Conservation (phyloP, 2,888 invertebrate species). For the Idaea aversata region DNA sequence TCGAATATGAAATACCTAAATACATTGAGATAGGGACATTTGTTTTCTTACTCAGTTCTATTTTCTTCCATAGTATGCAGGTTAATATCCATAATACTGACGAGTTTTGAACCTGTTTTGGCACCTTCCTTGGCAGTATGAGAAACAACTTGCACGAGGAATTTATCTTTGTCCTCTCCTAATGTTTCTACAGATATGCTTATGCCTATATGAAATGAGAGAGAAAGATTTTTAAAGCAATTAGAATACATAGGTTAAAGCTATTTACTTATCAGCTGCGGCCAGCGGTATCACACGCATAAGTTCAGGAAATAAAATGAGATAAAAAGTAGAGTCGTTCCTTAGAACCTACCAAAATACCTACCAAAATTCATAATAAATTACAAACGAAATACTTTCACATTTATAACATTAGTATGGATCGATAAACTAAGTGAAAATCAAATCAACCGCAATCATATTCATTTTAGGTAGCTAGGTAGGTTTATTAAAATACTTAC, state of each 20-base stretch:
- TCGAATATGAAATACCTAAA: no score
- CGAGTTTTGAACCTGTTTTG: slow-evolving; percentile 80
- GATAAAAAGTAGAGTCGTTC: no score
- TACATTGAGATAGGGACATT: background rate
- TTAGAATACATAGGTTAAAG: background rate
- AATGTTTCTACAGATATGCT: slow-evolving; percentile 68
- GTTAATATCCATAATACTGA: slow-evolving; percentile 80
- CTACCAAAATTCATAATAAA: no score
- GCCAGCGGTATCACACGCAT: no score
- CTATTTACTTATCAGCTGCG: no score
- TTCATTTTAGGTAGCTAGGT: no score
- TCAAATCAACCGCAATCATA: no score
- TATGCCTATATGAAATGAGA: slow-evolving; percentile 47
- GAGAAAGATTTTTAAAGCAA: background rate
- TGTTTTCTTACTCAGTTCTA: slow-evolving; percentile 72
- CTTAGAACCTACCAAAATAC: background rate
- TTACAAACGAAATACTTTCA: no score
- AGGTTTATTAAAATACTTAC: slow-evolving; percentile 33
- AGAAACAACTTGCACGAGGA: slow-evolving; percentile 81
- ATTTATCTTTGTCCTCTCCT: slow-evolving; percentile 73
- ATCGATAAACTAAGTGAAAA: no score
- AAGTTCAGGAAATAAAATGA: slow-evolving; percentile 3
- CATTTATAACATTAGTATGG: no score
- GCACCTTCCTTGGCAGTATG: slow-evolving; percentile 79
- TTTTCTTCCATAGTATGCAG: slow-evolving; percentile 84